Evolutionary conservation across 2,797 vertebrate genomes (phyloP), one percentile per base, ranked within the genome.

Genomic region (Decapterus maruadsi): DNA sequence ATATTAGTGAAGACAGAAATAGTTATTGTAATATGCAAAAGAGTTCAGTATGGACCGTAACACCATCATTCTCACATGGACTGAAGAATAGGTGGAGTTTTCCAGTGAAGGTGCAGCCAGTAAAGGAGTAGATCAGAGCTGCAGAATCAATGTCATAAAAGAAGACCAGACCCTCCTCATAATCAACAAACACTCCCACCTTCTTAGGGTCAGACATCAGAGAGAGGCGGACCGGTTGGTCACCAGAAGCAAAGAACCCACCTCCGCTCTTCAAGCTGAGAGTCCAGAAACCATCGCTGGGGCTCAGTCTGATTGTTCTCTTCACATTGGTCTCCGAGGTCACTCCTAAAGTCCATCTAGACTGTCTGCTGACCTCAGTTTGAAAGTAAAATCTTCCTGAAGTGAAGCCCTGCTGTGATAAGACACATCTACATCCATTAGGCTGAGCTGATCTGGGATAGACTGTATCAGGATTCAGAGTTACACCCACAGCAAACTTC

Each of bases 141-240:
- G 61, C 50, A 55, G 51, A 1, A 50, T 66, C 51, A 20, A 16
- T 10, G 0, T 77, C 68, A 48, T 77, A 73, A 59, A 81, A 77
- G 2, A 19, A 68, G 20, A 82, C 69, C 59, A 82, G 46, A 42
- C 79, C 74, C n/a, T 69, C 59, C 31, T 73, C 64, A 13, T 60
- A 77, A 70, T 77, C 70, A 46, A 82, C 69, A 57, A 77, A 82
- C 53, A 82, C 75, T 17, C 67, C 76, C 56, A 82, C 72, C 13
- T 36, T 75, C 51, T 63, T 0, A 40, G 60, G 72, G 1, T 2
- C 14, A 0, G 13, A 36, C 31, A 54, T 19, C 31, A 54, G 61
- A 22, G 6, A 54, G n/a, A 82, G 0, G 45, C 1, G 0, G 20
- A 64, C 7, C 0, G 3, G 4, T 29, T 14, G 51, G 12, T 56